A percentile compares a stretch with the other conserved stretches of the same genome.
Evolutionary conservation across 2,797 vertebrate species (phyloP).

Genomic region (Catostomus latipinnis): DNA sequence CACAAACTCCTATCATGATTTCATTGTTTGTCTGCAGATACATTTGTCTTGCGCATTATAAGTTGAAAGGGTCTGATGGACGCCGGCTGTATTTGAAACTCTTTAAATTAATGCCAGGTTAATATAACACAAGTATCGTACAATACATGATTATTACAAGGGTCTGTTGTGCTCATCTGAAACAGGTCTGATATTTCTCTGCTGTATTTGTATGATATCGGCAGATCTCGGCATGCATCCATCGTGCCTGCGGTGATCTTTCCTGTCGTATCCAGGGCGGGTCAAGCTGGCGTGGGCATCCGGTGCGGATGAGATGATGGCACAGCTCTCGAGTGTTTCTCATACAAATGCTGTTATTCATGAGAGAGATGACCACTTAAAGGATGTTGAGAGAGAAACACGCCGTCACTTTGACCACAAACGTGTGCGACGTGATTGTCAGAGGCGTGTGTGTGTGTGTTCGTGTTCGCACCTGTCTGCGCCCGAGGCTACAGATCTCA

Average conservation of each 20-base stretch:
- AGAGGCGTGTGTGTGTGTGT: conserved; percentile 22
- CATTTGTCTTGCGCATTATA: background rate
- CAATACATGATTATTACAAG: too few species aligned
- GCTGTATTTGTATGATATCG: conserved; percentile 6
- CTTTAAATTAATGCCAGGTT: too few species aligned
- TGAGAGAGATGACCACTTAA: conserved; percentile 1
- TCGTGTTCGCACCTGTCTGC: conserved; percentile 51
- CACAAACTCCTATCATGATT: too few species aligned
- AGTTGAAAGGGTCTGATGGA: background rate
- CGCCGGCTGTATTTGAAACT: too few species aligned
- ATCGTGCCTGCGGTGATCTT: background rate
- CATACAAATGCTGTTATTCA: background rate
- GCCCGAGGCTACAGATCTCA: conserved; percentile 57
- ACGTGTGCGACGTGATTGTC: conserved; percentile 33
- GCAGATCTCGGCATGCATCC: conserved; percentile 12
- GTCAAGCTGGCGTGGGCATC: conserved; percentile 22
- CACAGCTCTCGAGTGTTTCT: background rate
- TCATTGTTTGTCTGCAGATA: background rate
- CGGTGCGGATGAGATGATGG: conserved; percentile 2
- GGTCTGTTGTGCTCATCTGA: background rate
- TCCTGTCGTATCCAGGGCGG: conserved; percentile 20
- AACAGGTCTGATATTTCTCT: background rate
- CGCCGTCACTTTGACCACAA: conserved; percentile 47
- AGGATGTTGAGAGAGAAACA: conserved; percentile 27
- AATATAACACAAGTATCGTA: too few species aligned